These are phyloP conservation scores for Odocoileus hemionus DNA, from an alignment of 2,113 vertebrate genomes.

Conservation along the genomic window DNA sequence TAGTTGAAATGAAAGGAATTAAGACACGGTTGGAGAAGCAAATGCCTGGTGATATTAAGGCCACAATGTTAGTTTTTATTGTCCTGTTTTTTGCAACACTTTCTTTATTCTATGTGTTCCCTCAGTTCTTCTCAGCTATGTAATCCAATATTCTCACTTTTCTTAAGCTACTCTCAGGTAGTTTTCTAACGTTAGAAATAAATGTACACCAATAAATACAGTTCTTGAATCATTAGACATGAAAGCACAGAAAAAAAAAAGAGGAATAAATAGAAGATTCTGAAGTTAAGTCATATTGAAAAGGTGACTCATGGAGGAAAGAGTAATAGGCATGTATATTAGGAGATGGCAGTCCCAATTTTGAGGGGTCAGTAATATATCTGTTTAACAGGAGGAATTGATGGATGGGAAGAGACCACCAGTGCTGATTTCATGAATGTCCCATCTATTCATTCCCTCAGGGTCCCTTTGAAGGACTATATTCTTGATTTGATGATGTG, in stretches of 20 bases:
- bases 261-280: not conserved
- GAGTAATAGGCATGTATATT: not conserved
- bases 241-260: not conserved
- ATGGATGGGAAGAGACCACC: not conserved
- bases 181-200: not conserved
- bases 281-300: not conserved
- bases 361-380: not conserved
- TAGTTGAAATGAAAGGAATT: not conserved
- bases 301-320: not conserved
- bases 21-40: not conserved
- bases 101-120: not conserved
- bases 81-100: not conserved
- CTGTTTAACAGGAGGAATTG: not conserved
- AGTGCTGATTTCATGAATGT: not conserved
- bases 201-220: not conserved
- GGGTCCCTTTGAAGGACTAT: not conserved
- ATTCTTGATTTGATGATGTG: not conserved
- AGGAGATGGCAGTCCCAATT: not conserved
- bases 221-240: not conserved
- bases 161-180: not conserved
- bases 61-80: not conserved
- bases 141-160: not conserved
- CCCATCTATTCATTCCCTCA: not conserved
- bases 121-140: not conserved
- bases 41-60: not conserved